Percentiles rank a stretch among this genome's conserved stretches.
Conservation (phyloP, 2,888 invertebrate species). For the Netelia fuscicornis region DNA sequence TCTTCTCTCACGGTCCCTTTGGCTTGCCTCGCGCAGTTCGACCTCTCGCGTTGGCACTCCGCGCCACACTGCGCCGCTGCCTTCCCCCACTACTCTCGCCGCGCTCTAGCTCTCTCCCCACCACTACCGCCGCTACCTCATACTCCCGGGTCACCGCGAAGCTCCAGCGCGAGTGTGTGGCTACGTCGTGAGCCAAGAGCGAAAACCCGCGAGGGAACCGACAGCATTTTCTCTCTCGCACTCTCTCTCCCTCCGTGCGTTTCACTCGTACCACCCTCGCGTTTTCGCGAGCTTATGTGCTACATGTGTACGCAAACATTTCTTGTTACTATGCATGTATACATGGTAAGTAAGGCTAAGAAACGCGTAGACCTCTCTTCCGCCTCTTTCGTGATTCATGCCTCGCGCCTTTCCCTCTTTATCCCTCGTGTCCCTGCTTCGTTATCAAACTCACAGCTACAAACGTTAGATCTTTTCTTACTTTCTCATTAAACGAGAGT, state of each 20-base stretch:
- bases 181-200: constrained; percentile 39
- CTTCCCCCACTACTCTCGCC: constrained; percentile 53
- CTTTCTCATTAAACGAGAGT: neutral
- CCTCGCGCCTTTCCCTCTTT: constrained; percentile 42
- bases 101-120: constrained; percentile 33
- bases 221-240: constrained; percentile 2
- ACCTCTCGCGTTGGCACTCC: constrained; percentile 65
- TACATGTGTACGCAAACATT: constrained; percentile 1
- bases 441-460: too few relatives aligned
- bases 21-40: constrained; percentile 66
- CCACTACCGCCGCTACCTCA: constrained; percentile 15
- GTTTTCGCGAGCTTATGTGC: constrained; percentile 33
- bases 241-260: constrained; percentile 18
- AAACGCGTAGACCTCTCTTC: constrained; percentile 36
- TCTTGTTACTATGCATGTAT: neutral
- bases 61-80: constrained; percentile 49
- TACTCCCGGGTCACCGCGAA: constrained; percentile 50
- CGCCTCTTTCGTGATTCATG: constrained; percentile 66
- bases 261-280: constrained; percentile 24
- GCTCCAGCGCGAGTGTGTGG: constrained; percentile 53
- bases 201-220: constrained; percentile 57
- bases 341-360: constrained; percentile 41
- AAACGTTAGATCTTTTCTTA: neutral
- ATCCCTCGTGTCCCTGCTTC: neutral
- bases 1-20: constrained; percentile 62